Base-by-base conservation (phyloP, 2,113 vertebrate species). In the Neolamprologus variostigma region DNA sequence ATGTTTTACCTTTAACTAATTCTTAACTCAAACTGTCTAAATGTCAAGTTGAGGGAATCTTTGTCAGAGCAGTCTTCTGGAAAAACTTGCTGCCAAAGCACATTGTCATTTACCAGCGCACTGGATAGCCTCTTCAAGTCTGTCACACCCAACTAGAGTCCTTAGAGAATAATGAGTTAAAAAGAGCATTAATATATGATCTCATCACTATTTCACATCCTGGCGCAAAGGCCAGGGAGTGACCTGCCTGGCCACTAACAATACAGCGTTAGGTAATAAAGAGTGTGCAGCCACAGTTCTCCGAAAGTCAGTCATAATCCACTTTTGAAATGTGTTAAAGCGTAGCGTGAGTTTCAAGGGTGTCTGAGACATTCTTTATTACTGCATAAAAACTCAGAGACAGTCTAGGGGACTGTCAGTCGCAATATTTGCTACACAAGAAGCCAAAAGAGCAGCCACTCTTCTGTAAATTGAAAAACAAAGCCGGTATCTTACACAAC, bases 311-410 rank as follows among this genome's bases (percentile, higher is more conserved):
- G 95, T 96, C 95, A 96, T 93, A 84, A 87, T 95, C 95, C 89
- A 37, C 93, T 93, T 96, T 96, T 95, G 94, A 95, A 94, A 91
- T 89, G 94, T 96, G 95, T 95, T 92, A 91, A 92, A 95, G 82
- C 84, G 83, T 61, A 85, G 90, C 85, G 89, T 33, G 92, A 95
- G 84, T 95, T 95, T 96, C 95, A 93, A 94, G 94, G 42, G 91
- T 90, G 90, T 63, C 80, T 91, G 96, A 80, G 83, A 96, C 86
- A 97, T 96, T 95, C 95, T 94, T 94, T 84, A 23, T 16, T 13
- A 89, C 80, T 9, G 54, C 86, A 96, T 97, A 97, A 95, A 96
- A 96, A 82, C 84, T 68, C 78, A 2, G 86, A 66, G 80, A 14
- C 87, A 82, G 86, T 80, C 80, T 54, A 78, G 45, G 83, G 42